These are phyloP conservation scores for Cetoscarus ocellatus DNA, from an alignment of 2,797 vertebrate genomes.

Conservation along the genomic window DNA sequence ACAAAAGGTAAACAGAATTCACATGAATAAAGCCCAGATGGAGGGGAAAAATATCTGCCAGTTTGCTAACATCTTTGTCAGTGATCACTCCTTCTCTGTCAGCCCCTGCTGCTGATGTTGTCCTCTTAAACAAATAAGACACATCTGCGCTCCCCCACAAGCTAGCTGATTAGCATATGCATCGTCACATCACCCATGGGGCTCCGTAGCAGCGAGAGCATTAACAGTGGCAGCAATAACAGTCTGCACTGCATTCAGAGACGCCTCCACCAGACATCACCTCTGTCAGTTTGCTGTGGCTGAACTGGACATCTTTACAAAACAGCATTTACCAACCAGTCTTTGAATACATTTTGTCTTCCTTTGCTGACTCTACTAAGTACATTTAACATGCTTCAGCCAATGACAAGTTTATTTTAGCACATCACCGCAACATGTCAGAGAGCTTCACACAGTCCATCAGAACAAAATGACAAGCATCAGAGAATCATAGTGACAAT, in stretches of 20 bases:
- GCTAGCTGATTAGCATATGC: conserved; percentile 67
- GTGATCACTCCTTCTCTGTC: conserved; percentile 57
- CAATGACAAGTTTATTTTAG: too few relatives aligned
- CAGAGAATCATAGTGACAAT: too few relatives aligned
- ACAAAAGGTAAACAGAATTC: conserved; percentile 4
- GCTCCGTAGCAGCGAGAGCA: conserved; percentile 62
- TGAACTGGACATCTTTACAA: conserved; percentile 57
- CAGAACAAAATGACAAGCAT: too few relatives aligned
- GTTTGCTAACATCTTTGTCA: conserved; percentile 23
- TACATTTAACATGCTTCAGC: too few relatives aligned
- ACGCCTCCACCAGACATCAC: conserved; percentile 67
- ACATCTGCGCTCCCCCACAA: conserved; percentile 62
- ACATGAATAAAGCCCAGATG: conserved; percentile 14
- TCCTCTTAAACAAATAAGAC: conserved; percentile 71
- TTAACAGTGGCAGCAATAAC: conserved; percentile 64
- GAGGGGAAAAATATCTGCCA: conserved; percentile 16
- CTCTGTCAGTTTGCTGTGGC: conserved; percentile 53
- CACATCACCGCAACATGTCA: too few relatives aligned
- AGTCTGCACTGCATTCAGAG: conserved; percentile 72
- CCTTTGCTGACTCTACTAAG: conserved; percentile 26
- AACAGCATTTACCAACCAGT: conserved; percentile 47
- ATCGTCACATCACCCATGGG: conserved; percentile 64
- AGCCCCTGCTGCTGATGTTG: conserved; percentile 68
- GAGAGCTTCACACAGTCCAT: too few relatives aligned
- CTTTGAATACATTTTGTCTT: conserved; percentile 30